Base-by-base conservation (phyloP, 2,113 vertebrate genomes). In the Tursiops truncatus region DNA sequence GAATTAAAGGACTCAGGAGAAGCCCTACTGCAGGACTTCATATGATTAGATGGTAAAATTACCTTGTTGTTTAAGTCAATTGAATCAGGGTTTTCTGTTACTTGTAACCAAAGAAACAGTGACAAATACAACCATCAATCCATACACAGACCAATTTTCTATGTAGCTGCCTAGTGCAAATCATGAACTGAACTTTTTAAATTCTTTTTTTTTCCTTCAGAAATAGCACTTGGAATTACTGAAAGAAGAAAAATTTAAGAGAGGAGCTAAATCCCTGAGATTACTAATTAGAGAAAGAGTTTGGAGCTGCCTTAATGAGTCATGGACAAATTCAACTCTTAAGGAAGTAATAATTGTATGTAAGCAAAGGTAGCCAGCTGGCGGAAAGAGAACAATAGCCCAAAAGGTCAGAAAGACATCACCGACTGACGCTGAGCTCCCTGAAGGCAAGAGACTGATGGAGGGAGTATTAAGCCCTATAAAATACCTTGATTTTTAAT, bases 221-320 rank as follows among this genome's bases (percentile, higher is more conserved):
- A 92, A 86, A 73, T 67, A 74, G 21, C 89, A 77, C 33, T 84
- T 89, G 15, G 47, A 44, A 73, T 18, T 91, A 79, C 1, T 14
- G 26, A 91, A 38, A 63, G 15, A 80, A 95, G 47, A 23, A 76
- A 41, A 60, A 73, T 76, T 85, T 73, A 58, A 28, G 12, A 53
- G 67, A 31, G 63, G 28, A 84, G 33, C 21, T 94, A 74, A 96
- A 87, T 56, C 33, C 20, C 53, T 41, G 38, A 90, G 13, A 26
- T 41, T 63, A 83, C 44, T 87, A 82, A 83, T 89, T 80, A 96
- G 74, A 90, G n/a, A 47, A 96, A 89, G 38, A 92, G 20, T 21
- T 77, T 82, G 41, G 23, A 92, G 11, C 74, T 94, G 41, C 33
- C 63, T 94, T 95, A 26, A 53, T 74, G 70, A 86, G 74, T 90